Base-by-base conservation (phyloP, 2,113 vertebrate species). In the Alouatta palliata region DNA sequence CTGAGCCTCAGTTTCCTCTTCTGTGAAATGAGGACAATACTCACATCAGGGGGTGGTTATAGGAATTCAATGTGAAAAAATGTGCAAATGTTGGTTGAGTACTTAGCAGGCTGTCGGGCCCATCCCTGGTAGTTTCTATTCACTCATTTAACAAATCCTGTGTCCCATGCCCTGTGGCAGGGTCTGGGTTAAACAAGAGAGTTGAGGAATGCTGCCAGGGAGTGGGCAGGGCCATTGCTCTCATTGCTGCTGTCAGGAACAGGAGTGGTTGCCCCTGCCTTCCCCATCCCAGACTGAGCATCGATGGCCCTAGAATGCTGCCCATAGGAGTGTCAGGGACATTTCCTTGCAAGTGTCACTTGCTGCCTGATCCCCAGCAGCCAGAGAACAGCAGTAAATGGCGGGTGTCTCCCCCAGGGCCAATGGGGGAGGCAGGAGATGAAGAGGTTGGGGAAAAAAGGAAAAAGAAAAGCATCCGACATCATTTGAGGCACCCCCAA, bases 121-220 rank as follows among this genome's bases (percentile, higher is more conserved):
- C 6, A 25, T 32, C 3, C 32, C 14, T 30, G 14, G 43, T 43
- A 16, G 21, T 3, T 37, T 37, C 49, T 68, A 3, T 30, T 43
- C 11, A 2, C 61, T 25, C 58, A 19, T 19, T 23, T 40, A 40
- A 64, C 70, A 80, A 88, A 84, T 52, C 9, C 23, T 45, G 47
- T 5, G 16, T 8, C 9, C 76, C 25, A 10, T 27, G 43, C 52
- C 27, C 52, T 6, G 47, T 1, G 13, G 30, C 66, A 12, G 25
- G 58, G 79, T 76, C 86, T 9, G 37, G 64, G 49, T 27, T 1
- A 23, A 27, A 2, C 9, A 10, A 19, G 30, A 35, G 7, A 47
- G 73, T 1, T 1, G 17, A 82, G 52, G 40, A 71, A 17, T 0
- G 0, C 47, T 43, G 43, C 0, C 1, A 0, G 35, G 30, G 52